phyloP scores from a whole-genome alignment of 2,113 vertebrate genomes.

The Neomonachus schauinslandi region DNA sequence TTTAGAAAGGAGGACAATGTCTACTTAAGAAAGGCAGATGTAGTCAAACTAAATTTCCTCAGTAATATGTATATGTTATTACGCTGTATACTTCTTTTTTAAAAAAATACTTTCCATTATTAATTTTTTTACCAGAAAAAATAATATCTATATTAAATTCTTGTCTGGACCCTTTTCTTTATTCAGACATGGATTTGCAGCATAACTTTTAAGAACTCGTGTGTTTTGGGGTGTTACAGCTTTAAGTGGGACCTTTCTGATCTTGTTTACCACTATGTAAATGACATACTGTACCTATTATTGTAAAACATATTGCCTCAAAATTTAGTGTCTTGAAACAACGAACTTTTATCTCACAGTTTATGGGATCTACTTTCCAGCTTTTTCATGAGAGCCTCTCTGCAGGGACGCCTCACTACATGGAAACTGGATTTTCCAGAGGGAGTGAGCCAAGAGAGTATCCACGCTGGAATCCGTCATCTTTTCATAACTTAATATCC shows the following conservation, averaged over 20 bases:
- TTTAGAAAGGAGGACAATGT: background rate
- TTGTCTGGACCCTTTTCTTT: background rate
- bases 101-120: background rate
- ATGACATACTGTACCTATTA: background rate
- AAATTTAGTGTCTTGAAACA: background rate
- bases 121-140: slow-evolving; percentile 3
- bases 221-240: background rate
- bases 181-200: background rate
- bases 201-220: background rate
- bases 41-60: background rate
- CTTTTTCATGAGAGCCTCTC: background rate
- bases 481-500: background rate
- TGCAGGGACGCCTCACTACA: background rate
- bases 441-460: background rate
- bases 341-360: background rate
- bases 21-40: background rate
- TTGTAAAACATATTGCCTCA: background rate
- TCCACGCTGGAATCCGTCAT: background rate
- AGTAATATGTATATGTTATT: background rate
- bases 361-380: background rate
- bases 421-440: background rate
- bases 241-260: background rate
- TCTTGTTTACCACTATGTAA: background rate
- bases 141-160: background rate
- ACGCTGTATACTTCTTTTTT: background rate